Evolutionary conservation across 1,140 invertebrate genomes (phyloP).

Genomic region (Procambarus clarkii): DNA sequence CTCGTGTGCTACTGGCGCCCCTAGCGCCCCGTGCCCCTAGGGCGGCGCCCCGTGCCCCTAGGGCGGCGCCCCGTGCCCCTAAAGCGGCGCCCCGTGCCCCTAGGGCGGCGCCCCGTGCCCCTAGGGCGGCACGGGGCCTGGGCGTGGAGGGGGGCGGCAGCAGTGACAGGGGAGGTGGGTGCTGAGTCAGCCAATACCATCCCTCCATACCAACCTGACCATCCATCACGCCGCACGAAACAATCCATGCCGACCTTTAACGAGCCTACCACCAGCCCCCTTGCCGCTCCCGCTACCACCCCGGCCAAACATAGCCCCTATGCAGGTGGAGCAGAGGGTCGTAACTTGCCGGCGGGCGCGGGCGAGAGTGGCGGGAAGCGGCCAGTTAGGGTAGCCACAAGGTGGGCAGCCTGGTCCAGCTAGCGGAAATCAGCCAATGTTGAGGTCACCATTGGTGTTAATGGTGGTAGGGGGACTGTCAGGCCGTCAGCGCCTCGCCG

Average conservation of each 20-base stretch:
- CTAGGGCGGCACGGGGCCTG: too few relatives aligned
- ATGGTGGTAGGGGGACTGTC: not conserved
- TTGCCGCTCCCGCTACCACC: not conserved
- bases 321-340: not conserved
- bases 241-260: conserved; percentile 11
- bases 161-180: not conserved
- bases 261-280: not conserved
- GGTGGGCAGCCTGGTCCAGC: not conserved
- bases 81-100: too few relatives aligned
- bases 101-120: too few relatives aligned
- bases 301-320: not conserved
- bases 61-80: too few relatives aligned
- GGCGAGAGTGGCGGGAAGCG: not conserved
- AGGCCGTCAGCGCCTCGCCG: too few relatives aligned
- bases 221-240: conserved; percentile 1
- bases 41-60: too few relatives aligned
- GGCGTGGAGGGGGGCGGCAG: not conserved
- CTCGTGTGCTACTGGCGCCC: too few relatives aligned
- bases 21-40: too few relatives aligned
- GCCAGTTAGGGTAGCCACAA: not conserved
- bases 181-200: not conserved
- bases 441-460: not conserved
- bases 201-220: not conserved
- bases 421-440: not conserved
- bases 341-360: not conserved